These are phyloP conservation scores for Metellina segmentata DNA, from an alignment of 2,888 invertebrate species.

Conservation along the genomic window DNA sequence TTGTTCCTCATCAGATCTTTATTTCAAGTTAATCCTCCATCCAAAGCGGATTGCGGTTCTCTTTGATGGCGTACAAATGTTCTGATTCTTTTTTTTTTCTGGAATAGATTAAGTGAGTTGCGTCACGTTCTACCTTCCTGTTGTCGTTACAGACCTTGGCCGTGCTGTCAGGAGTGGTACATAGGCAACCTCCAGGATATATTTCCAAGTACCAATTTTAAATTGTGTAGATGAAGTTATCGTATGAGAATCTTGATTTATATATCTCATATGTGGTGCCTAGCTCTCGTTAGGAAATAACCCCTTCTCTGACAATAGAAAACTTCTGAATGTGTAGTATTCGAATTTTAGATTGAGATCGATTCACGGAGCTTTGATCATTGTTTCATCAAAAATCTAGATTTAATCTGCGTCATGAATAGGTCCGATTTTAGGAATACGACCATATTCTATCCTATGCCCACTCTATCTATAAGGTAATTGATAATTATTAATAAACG, in stretches of 20 bases:
- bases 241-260: background rate
- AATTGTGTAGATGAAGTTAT: background rate
- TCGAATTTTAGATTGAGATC: too few species aligned
- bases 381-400: too few species aligned
- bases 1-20: background rate
- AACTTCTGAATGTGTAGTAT: too few species aligned
- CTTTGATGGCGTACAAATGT: background rate
- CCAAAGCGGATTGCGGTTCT: background rate
- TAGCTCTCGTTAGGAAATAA: too few species aligned
- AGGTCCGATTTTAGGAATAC: too few species aligned
- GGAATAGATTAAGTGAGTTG: background rate
- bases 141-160: background rate
- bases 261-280: background rate
- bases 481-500: too few species aligned
- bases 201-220: background rate
- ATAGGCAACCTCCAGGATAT: background rate
- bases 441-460: too few species aligned
- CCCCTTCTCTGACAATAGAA: too few species aligned
- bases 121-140: background rate
- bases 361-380: too few species aligned
- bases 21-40: background rate
- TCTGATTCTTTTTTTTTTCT: background rate
- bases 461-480: too few species aligned
- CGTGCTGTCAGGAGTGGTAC: background rate
- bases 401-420: too few species aligned